Conservation (phyloP, 2,888 invertebrate species). For the Cenopis cana region DNA sequence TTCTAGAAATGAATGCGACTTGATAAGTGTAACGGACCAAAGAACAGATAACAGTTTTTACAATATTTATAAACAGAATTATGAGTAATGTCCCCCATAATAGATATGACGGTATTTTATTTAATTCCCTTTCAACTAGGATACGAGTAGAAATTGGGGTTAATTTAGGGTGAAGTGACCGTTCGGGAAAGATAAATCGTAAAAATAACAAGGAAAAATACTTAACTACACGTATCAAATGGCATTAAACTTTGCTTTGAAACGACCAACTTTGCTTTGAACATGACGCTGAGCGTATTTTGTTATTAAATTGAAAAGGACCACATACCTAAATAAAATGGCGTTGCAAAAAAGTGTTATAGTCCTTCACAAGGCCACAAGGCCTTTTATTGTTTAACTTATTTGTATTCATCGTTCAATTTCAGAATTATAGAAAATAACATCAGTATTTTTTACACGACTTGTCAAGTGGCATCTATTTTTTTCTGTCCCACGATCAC, state of each 20-base stretch:
- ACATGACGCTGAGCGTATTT: too few relatives aligned
- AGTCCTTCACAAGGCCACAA: neutral
- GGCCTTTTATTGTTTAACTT: neutral
- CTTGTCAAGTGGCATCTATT: slow-evolving; percentile 42
- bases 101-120: slow-evolving; percentile 36
- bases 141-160: slow-evolving; percentile 15
- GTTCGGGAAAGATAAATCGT: neutral
- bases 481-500: slow-evolving; percentile 49
- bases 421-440: slow-evolving; percentile 7
- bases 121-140: slow-evolving; percentile 12
- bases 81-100: slow-evolving; percentile 37
- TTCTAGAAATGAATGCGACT: slow-evolving; percentile 31
- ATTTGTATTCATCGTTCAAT: neutral
- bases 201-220: neutral
- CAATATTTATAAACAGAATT: slow-evolving; percentile 37
- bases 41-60: slow-evolving; percentile 29
- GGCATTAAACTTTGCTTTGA: too few relatives aligned
- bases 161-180: slow-evolving; percentile 19
- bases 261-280: too few relatives aligned
- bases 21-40: slow-evolving; percentile 41
- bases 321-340: too few relatives aligned
- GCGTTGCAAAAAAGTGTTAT: neutral
- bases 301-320: too few relatives aligned
- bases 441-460: slow-evolving; percentile 44
- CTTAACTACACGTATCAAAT: neutral